Base-by-base conservation (phyloP, 2,888 invertebrate genomes). In the Trissolcus brochymenae region DNA sequence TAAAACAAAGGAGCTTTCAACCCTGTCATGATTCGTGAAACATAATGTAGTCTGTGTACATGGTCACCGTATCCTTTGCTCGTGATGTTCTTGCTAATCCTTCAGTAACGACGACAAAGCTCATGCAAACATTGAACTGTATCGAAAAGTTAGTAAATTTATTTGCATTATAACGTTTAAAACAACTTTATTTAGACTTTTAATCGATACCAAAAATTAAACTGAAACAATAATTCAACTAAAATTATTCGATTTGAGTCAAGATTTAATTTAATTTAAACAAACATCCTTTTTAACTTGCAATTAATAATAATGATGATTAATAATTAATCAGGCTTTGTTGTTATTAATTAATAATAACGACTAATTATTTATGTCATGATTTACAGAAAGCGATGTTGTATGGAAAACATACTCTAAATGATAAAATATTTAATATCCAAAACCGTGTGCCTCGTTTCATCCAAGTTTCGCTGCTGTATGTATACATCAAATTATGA, bases 401-500 rank as follows among this genome's bases (percentile, higher is more conserved):
- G 16, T 46, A 46, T n/a, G 4, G 9, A 16, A 46, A 46, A 4
- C 16, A 46, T 4, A 29, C 1, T 29, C 29, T 29, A 29, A 9
- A 29, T 29, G 9, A 7, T 29, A 29, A 29, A 29, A 29, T 29
- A 29, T 29, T 29, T 29, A 29, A 29, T 29, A 29, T 29, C 29
- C 29, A 29, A 29, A 29, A 60, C 54, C 62, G 29, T 66, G 73
- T 51, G 43, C 9, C 53, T 51, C 59, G 46, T 59, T 75, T 70
- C 61, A 70, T 61, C 70, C 49, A 49, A 62, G 54, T 59, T 67
- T 74, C 40, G 11, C 53, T 50, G 54, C 16, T 21, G 60, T 66
- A 57, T 62, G 71, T 67, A 59, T 59, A 76, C 71, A 66, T 56
- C 49, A 62, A 62, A 70, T 71, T 71, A 66, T 53, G 60, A 46